Conservation (phyloP, 2,888 invertebrate species). For the Mycalesis mineus region DNA sequence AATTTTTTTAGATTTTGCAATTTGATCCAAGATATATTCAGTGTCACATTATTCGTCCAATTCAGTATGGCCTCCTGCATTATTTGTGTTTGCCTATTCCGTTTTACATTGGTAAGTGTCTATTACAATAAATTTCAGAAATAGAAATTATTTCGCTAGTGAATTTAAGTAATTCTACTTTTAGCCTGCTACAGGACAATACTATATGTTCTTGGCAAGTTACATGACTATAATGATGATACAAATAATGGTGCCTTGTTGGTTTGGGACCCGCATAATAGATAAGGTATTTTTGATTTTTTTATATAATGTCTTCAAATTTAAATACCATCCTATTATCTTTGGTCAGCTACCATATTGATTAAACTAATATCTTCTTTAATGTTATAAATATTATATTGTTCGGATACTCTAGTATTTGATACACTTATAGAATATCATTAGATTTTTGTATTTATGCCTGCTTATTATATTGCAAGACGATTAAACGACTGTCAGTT, state of each 20-base stretch:
- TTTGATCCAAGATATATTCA: constrained; percentile 48
- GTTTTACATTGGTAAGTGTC: constrained; percentile 58
- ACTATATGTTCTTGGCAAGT: constrained; percentile 49
- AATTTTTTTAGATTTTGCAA: constrained; percentile 48
- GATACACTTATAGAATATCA: too few species aligned
- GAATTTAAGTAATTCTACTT: constrained; percentile 20
- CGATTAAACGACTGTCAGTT: too few species aligned
- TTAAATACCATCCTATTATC: too few species aligned
- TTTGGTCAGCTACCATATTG: too few species aligned
- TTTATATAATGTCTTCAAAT: neutral
- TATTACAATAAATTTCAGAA: too few species aligned
- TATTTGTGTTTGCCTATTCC: constrained; percentile 55
- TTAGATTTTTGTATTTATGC: too few species aligned
- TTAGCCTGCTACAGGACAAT: constrained; percentile 47
- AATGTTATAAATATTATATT: too few species aligned
- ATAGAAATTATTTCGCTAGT: neutral
- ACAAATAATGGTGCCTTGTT: constrained; percentile 55
- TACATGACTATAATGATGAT: constrained; percentile 49
- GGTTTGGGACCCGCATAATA: constrained; percentile 53
- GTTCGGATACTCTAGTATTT: too few species aligned
- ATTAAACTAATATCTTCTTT: too few species aligned
- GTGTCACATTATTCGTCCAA: constrained; percentile 48
- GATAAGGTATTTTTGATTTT: constrained; percentile 41
- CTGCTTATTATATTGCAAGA: too few species aligned
- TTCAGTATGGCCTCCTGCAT: constrained; percentile 52